phyloP scores from a whole-genome alignment of 2,113 vertebrate genomes.

The Orientallactaga bullata region DNA sequence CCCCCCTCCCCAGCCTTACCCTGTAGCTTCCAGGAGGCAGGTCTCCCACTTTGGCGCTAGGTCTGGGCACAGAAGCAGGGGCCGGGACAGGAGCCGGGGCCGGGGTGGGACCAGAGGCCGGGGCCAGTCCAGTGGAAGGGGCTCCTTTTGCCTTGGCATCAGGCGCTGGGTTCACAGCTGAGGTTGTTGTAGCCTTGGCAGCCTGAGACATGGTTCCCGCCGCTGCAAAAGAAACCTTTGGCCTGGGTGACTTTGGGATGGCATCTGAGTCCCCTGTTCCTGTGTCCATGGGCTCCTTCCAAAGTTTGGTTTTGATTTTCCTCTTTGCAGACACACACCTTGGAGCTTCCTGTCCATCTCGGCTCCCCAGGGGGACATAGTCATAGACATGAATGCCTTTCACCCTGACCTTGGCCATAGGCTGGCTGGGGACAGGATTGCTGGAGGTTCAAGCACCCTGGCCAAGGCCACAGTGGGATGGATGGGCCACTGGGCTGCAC shows the following conservation, averaged over 20 bases:
- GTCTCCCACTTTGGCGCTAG: slow-evolving; percentile 91
- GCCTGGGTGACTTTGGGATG: not conserved
- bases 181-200: slow-evolving; percentile 85
- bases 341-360: not conserved
- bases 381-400: not conserved
- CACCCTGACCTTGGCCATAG: not conserved
- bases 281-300: not conserved
- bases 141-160: slow-evolving; percentile 91
- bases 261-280: not conserved
- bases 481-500: not conserved
- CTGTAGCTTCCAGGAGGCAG: slow-evolving; percentile 90
- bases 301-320: not conserved
- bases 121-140: not conserved
- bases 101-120: slow-evolving; percentile 37
- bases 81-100: slow-evolving; percentile 69
- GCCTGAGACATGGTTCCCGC: slow-evolving; percentile 92
- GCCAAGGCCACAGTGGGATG: not conserved
- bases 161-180: slow-evolving; percentile 87
- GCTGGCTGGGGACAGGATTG: not conserved
- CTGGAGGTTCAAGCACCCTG: no score
- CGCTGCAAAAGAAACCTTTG: slow-evolving; percentile 78
- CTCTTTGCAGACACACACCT: not conserved
- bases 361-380: not conserved
- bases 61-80: slow-evolving; percentile 51
- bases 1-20: slow-evolving; percentile 85